phyloP scores from a whole-genome alignment of 53 echinoderm and acorn worm genomes.

The Pentamera pediparva region DNA sequence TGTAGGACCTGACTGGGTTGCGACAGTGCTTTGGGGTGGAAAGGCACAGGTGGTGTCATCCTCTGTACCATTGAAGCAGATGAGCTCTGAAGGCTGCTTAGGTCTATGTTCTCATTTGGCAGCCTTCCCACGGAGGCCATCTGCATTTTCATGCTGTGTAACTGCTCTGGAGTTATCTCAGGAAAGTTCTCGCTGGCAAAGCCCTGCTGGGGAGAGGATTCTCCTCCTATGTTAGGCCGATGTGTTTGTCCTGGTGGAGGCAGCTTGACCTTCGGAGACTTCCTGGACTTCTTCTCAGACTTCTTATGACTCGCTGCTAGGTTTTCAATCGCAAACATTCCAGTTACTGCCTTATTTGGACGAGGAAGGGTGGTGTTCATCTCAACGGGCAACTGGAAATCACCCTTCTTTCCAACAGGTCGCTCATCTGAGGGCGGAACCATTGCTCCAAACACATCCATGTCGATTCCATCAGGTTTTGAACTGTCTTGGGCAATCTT shows the following conservation, averaged over 20 bases:
- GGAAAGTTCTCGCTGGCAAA: too few relatives aligned
- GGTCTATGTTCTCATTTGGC: neutral
- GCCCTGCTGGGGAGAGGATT: neutral
- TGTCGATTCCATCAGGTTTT: constrained; percentile 2
- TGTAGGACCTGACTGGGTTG: neutral
- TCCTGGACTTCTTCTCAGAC: neutral
- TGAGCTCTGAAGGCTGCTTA: neutral
- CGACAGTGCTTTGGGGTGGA: neutral
- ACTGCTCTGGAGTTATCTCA: too few relatives aligned
- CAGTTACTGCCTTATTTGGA: too few relatives aligned
- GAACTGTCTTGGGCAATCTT: constrained; percentile 58
- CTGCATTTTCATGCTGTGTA: neutral
- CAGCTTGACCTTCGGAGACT: neutral
- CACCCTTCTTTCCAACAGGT: too few relatives aligned
- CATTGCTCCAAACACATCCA: too few relatives aligned
- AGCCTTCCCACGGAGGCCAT: neutral
- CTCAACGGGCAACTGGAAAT: too few relatives aligned
- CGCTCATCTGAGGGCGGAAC: too few relatives aligned
- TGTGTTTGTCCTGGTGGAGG: neutral
- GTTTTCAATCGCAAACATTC: constrained; percentile 16
- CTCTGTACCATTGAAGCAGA: neutral
- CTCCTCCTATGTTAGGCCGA: neutral
- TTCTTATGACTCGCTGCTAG: constrained; percentile 4
- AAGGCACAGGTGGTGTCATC: neutral
- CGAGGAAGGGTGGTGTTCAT: too few relatives aligned